phyloP scores from a whole-genome alignment of 2,113 vertebrate species.

The Balaeniceps rex region DNA sequence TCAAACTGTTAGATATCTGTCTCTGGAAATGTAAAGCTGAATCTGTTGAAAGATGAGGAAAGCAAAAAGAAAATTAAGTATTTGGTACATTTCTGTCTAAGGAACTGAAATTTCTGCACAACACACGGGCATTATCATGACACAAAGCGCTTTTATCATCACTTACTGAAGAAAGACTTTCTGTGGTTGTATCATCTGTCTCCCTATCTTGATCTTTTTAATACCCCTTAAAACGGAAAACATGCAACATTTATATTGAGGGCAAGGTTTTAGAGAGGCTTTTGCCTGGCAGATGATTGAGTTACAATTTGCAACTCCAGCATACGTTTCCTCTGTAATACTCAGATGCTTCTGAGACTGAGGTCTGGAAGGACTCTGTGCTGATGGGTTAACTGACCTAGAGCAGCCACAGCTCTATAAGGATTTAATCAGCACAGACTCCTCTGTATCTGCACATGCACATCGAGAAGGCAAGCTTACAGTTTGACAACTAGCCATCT shows the following conservation, averaged over 20 bases:
- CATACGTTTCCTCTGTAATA: not conserved
- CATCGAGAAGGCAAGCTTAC: not conserved
- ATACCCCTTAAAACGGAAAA: not conserved
- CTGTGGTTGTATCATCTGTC: not conserved
- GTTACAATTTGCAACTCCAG: not conserved
- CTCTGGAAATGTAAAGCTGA: slow-evolving; percentile 2
- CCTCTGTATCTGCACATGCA: not conserved
- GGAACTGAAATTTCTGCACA: not conserved
- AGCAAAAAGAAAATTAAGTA: not conserved
- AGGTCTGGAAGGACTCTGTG: not conserved
- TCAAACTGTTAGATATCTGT: slow-evolving; percentile 9
- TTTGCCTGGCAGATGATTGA: not conserved
- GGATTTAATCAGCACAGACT: not conserved
- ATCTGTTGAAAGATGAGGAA: not conserved
- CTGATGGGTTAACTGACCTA: not conserved
- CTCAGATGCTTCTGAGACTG: not conserved
- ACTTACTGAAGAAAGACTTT: not conserved
- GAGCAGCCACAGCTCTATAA: not conserved
- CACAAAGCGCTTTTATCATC: not conserved
- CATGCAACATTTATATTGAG: not conserved
- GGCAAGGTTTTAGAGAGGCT: not conserved
- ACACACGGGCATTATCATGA: not conserved
- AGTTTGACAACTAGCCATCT: not conserved
- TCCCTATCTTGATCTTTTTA: not conserved
- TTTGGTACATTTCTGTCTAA: not conserved